Evolutionary conservation across 2,888 invertebrate species (phyloP).

Genomic region (Trachelus stipa): DNA sequence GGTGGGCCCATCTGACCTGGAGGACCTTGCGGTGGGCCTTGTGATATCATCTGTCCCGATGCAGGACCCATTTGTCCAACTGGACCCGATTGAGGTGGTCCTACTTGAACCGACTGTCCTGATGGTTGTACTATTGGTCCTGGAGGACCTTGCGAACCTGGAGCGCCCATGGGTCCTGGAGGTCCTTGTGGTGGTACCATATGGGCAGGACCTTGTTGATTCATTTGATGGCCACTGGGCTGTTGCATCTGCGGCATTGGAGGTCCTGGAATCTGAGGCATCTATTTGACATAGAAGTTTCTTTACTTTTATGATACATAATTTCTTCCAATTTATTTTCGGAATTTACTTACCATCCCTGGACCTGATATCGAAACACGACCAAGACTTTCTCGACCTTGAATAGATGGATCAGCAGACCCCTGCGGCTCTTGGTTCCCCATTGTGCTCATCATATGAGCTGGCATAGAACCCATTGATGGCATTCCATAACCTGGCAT

Average conservation of each 20-base stretch:
- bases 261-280: constrained; percentile 22
- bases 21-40: constrained; percentile 38
- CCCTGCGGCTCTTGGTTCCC: constrained; percentile 42
- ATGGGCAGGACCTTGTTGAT: constrained; percentile 25
- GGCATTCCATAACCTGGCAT: constrained; percentile 53
- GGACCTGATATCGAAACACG: constrained; percentile 52
- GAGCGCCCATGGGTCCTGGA: constrained; percentile 33
- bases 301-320: neutral
- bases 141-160: constrained; percentile 21
- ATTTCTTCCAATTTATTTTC: neutral
- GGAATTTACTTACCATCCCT: constrained; percentile 47
- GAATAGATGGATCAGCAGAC: constrained; percentile 39
- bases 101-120: constrained; percentile 21
- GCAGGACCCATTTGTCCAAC: constrained; percentile 22
- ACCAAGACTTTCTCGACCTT: constrained; percentile 50
- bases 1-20: constrained; percentile 37
- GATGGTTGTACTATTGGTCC: constrained; percentile 14
- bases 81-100: constrained; percentile 11
- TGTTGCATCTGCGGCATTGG: constrained; percentile 39
- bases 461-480: constrained; percentile 20
- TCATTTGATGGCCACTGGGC: constrained; percentile 32
- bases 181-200: constrained; percentile 25
- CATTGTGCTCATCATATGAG: constrained; percentile 45
- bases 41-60: neutral
- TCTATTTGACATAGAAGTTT: constrained; percentile 1